These are phyloP conservation scores for Philopotamus ludificatus DNA, from an alignment of 1,140 invertebrate species.

Conservation along the genomic window DNA sequence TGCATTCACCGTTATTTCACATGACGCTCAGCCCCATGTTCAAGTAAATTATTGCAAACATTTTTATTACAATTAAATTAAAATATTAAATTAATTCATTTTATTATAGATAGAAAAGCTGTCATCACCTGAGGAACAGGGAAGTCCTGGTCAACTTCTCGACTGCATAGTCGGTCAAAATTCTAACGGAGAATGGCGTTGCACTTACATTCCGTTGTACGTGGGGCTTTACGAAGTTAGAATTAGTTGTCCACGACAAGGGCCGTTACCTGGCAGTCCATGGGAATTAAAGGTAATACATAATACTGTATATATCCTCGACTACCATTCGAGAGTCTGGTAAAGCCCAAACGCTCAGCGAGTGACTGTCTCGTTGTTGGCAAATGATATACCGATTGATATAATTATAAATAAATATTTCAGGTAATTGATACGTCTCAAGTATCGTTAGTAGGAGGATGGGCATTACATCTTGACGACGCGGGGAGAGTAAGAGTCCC, in stretches of 20 bases:
- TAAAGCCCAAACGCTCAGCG: too few species aligned
- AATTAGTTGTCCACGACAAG: slow-evolving; percentile 56
- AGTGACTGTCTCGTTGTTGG: too few species aligned
- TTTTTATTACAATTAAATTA: background rate
- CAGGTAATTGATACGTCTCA: slow-evolving; percentile 56
- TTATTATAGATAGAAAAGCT: slow-evolving; percentile 51
- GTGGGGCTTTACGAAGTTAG: slow-evolving; percentile 61
- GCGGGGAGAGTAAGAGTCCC: slow-evolving; percentile 74
- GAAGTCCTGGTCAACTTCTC: slow-evolving; percentile 48
- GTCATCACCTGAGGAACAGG: slow-evolving; percentile 50
- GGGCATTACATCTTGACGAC: slow-evolving; percentile 74
- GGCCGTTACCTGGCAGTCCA: slow-evolving; percentile 60
- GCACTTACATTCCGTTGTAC: slow-evolving; percentile 59
- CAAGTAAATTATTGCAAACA: slow-evolving; percentile 46
- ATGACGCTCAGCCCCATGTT: slow-evolving; percentile 56
- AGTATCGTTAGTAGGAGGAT: slow-evolving; percentile 71
- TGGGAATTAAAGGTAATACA: slow-evolving; percentile 56
- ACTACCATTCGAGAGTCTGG: too few species aligned
- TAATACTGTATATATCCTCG: background rate
- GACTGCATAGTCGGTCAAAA: slow-evolving; percentile 50
- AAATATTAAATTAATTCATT: slow-evolving; percentile 1
- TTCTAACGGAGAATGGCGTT: slow-evolving; percentile 56
- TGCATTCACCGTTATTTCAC: slow-evolving; percentile 68
- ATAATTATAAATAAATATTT: slow-evolving; percentile 2
- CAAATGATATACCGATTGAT: background rate